phyloP scores from a whole-genome alignment of 2,113 vertebrate species.

The Urocolius indicus region DNA sequence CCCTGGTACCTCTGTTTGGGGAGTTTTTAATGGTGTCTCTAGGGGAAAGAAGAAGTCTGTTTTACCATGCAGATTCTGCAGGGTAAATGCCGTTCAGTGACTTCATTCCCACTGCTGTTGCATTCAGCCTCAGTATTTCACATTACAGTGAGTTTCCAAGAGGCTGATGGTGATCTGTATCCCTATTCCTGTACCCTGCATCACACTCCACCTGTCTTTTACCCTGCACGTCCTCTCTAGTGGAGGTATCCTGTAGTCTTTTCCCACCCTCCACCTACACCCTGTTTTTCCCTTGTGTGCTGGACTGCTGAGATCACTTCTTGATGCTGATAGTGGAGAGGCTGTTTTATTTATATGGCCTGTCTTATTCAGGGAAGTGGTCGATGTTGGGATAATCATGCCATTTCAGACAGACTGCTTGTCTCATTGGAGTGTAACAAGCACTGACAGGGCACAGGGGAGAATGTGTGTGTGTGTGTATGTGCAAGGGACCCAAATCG shows the following conservation, averaged over 20 bases:
- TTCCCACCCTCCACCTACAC: not conserved
- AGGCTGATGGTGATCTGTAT: not conserved
- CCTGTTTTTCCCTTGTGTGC: not conserved
- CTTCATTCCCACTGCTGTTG: not conserved
- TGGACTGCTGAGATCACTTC: not conserved
- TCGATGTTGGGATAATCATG: not conserved
- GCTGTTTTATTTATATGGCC: constrained; percentile 2
- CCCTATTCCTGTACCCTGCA: not conserved
- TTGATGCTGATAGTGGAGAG: not conserved
- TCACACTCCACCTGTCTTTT: not conserved
- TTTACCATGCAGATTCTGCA: not conserved
- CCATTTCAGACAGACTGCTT: constrained; percentile 6
- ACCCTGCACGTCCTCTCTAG: not conserved
- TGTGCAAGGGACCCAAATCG: not conserved
- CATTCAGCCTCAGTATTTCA: not conserved
- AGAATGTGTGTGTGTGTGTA: not conserved
- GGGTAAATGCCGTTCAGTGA: not conserved
- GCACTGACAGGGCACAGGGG: not conserved
- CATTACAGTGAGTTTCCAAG: not conserved
- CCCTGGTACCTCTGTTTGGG: not conserved
- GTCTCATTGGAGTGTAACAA: not conserved
- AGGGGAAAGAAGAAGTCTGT: not conserved
- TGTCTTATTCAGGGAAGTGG: not conserved
- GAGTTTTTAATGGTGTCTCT: not conserved
- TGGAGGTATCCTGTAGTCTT: not conserved